Percentiles rank a stretch among this genome's conserved stretches.
Evolutionary conservation across 2,888 invertebrate genomes (phyloP).

Genomic region (Drosophila yooni): DNA sequence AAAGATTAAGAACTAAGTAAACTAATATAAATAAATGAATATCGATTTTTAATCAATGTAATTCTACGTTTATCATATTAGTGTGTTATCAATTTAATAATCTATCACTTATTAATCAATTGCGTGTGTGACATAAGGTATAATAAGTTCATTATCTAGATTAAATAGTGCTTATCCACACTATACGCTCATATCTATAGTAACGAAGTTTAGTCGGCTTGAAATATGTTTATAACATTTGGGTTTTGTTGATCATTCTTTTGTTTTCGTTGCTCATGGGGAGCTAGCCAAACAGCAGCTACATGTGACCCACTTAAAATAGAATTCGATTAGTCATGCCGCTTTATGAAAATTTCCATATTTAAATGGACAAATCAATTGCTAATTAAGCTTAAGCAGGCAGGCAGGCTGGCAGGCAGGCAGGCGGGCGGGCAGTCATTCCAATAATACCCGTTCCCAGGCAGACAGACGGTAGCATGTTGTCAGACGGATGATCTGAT

Average conservation of each 20-base stretch:
- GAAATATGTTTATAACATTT: background rate
- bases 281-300: conserved; percentile 9
- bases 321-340: conserved; percentile 64
- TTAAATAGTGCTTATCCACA: conserved; percentile 37
- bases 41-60: conserved; percentile 28
- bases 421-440: conserved; percentile 2
- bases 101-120: conserved; percentile 43
- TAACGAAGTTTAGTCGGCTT: background rate
- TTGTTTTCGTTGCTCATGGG: background rate
- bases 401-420: conserved; percentile 5
- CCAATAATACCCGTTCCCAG: conserved; percentile 8
- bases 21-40: background rate
- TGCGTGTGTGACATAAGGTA: conserved; percentile 9
- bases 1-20: background rate
- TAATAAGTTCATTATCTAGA: conserved; percentile 46
- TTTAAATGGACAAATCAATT: conserved; percentile 71
- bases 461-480: conserved; percentile 50
- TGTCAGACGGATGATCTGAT: conserved; percentile 46
- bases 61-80: conserved; percentile 18
- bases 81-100: conserved; percentile 37
- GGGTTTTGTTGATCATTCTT: conserved; percentile 1
- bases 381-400: conserved; percentile 65
- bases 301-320: conserved; percentile 49
- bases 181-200: background rate
- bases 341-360: conserved; percentile 64